phyloP scores from a whole-genome alignment of 2,113 vertebrate species.

The Catharus fuscescens region DNA sequence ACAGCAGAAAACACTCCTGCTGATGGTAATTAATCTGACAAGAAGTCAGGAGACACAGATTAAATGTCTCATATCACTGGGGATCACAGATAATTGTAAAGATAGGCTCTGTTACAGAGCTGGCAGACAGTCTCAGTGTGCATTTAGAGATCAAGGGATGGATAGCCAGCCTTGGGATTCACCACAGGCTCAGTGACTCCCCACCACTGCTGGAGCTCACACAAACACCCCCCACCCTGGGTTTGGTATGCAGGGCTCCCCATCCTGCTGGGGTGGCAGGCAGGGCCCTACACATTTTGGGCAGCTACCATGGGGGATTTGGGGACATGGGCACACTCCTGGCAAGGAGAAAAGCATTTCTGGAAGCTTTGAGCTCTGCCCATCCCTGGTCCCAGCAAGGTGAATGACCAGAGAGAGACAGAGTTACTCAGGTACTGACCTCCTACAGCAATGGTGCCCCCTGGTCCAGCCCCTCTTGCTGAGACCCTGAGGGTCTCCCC shows the following conservation, averaged over 20 bases:
- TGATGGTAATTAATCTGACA: constrained; percentile 41
- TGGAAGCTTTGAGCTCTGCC: background rate
- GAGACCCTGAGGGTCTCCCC: fast-evolving
- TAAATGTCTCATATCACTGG: background rate
- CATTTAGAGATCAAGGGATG: background rate
- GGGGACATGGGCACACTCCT: background rate
- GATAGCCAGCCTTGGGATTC: background rate
- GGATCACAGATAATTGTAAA: background rate
- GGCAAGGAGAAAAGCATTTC: background rate
- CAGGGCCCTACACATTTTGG: background rate
- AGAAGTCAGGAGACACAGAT: constrained; percentile 48
- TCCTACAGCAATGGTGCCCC: fast-evolving
- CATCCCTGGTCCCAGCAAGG: background rate
- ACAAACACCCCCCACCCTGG: fast-evolving
- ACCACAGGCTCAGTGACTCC: background rate
- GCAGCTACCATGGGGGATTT: fast-evolving
- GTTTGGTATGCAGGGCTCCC: background rate
- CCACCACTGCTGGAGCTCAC: background rate
- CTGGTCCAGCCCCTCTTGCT: background rate
- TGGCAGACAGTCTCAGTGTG: background rate
- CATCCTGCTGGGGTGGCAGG: background rate
- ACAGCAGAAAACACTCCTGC: background rate
- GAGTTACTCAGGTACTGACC: background rate
- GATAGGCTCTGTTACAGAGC: background rate
- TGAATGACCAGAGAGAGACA: background rate